Base-by-base conservation (phyloP, 2,113 vertebrate species). In the Trematocara macrostoma region DNA sequence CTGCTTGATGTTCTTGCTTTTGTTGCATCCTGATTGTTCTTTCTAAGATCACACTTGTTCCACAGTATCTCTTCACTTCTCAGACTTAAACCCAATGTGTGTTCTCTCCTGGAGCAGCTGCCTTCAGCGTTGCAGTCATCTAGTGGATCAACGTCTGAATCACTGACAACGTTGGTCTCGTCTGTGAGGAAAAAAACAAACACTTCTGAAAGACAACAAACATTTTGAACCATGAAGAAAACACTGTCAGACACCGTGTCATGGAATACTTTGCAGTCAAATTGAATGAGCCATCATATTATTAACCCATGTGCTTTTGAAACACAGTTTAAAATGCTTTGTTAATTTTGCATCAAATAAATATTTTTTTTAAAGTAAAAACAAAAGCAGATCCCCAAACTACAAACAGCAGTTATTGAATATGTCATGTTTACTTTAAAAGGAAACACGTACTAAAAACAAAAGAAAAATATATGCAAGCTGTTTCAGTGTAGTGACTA, bases 161-260 rank as follows among this genome's bases (percentile, higher is more conserved):
- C 98, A 4, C 97, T 98, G 91, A 97, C 97, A 0, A 89, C 92
- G 5, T 94, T 94, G 85, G 97, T 97, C 15, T 97, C 97, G 55
- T 97, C 98, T 96, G 93, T 42, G 11, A 47, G 71, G 14, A 5
- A 69, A 57, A 53, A 18, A 7, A 42, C 15, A 3, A 38, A 80
- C 11, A 29, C 8, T 49, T 74, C 10, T 23, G 10, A 12, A 23
- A 6, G 52, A 23, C 10, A 26, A 12, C 53, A 76, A 76, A 34
- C 71, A 76, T 51, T 31, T 76, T 51, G 16, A 76, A 49, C 45
- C 16, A 8, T 12, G 15, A n/a, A 51, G 4, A 51, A 76, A 76
- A 38, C 69, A 18, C 23, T 31, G 20, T 49, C 67, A 71, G 14
- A 42, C 35, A 42, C n/a, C 7, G 4, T 29, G 14, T 76, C 42